Percentiles rank a stretch among this genome's conserved stretches.
Conservation (phyloP, 2,113 vertebrate species). For the Rafetus swinhoei region DNA sequence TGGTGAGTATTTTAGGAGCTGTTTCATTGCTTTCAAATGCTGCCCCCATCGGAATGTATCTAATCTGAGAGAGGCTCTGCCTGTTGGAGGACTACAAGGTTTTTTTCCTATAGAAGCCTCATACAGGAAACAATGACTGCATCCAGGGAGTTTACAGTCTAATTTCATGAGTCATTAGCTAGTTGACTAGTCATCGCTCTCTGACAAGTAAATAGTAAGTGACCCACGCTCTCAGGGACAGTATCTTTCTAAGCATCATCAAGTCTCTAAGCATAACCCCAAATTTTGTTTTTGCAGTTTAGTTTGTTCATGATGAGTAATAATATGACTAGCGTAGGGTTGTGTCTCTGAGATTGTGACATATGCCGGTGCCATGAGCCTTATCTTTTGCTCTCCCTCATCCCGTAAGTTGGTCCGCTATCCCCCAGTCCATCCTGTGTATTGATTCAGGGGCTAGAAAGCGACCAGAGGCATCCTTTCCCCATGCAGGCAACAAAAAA, state of each 20-base stretch:
- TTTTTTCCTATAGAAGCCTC: conserved; percentile 16
- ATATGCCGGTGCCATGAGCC: background rate
- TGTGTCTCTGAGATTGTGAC: conserved; percentile 14
- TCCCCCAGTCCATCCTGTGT: background rate
- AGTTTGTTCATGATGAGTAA: conserved; percentile 36
- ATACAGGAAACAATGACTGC: conserved; percentile 4
- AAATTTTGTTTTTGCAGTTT: conserved; percentile 25
- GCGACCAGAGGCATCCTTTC: background rate
- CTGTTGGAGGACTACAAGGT: conserved; percentile 22
- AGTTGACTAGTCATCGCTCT: conserved; percentile 12
- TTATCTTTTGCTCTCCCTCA: conserved; percentile 31
- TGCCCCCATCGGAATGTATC: background rate
- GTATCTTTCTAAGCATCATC: conserved; percentile 17
- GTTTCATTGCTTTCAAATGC: background rate
- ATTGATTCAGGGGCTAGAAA: background rate
- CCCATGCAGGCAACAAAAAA: fast-evolving
- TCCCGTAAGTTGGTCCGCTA: conserved; percentile 9
- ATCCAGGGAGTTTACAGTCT: conserved; percentile 17
- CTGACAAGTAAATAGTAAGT: conserved; percentile 43
- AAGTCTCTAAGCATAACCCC: background rate
- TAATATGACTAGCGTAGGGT: conserved; percentile 32
- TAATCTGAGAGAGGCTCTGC: background rate
- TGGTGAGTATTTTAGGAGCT: background rate
- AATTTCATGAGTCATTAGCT: conserved; percentile 41
- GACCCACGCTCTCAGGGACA: conserved; percentile 11